Percentiles rank a stretch among this genome's conserved stretches.
phyloP scores from a whole-genome alignment of 1,140 invertebrate species.

The Delia radicum region DNA sequence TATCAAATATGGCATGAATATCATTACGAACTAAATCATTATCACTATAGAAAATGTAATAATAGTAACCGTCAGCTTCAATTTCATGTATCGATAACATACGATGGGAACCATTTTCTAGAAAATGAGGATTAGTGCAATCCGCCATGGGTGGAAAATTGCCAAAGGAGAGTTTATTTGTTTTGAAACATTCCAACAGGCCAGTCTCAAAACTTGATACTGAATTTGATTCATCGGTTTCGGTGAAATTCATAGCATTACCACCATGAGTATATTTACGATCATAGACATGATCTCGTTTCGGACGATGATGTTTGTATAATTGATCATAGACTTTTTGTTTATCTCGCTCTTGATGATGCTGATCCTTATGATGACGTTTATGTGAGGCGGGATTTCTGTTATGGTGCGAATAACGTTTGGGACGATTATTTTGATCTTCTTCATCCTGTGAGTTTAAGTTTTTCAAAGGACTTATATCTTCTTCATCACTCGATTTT shows the following conservation, averaged over 20 bases:
- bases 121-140: conserved; percentile 67
- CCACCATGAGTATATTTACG: conserved; percentile 73
- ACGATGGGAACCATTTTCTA: conserved; percentile 65
- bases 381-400: conserved; percentile 27
- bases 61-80: conserved; percentile 74
- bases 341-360: conserved; percentile 29
- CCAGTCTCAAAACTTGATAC: conserved; percentile 77
- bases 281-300: conserved; percentile 67
- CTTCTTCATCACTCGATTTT: not conserved
- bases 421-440: not conserved
- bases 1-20: conserved; percentile 80
- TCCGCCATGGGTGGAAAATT: conserved; percentile 66
- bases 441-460: not conserved
- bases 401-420: not conserved
- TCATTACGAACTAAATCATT: conserved; percentile 76
- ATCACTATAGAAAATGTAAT: conserved; percentile 85
- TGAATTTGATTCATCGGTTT: conserved; percentile 62
- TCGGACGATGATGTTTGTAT: conserved; percentile 53
- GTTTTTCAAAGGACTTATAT: not conserved
- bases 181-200: conserved; percentile 72
- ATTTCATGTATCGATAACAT: conserved; percentile 69
- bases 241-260: conserved; percentile 64
- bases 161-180: conserved; percentile 68
- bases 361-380: no score
- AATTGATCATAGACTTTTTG: conserved; percentile 42